phyloP scores from a whole-genome alignment of 2,113 vertebrate species.

The Hippocampus guttulatus region DNA sequence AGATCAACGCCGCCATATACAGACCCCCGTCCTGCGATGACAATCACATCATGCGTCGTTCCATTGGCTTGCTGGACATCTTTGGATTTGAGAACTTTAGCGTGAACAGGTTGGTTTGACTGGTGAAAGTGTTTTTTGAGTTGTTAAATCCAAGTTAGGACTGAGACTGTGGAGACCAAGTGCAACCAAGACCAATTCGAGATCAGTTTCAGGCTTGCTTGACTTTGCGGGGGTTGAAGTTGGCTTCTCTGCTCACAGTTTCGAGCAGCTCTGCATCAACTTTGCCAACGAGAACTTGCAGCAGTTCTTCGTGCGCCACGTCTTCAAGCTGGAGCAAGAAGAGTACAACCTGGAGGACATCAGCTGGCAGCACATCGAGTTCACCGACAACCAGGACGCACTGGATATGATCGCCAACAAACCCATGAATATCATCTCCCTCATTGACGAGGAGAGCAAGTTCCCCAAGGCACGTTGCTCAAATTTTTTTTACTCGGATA shows the following conservation, averaged over 20 bases:
- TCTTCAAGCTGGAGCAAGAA: constrained; percentile 98
- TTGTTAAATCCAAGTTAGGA: background rate
- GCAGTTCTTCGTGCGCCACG: constrained; percentile 95
- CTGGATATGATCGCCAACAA: constrained; percentile 98
- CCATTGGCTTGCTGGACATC: constrained; percentile 93
- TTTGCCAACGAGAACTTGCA: constrained; percentile 98
- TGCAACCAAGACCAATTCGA: background rate
- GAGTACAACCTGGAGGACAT: constrained; percentile 99
- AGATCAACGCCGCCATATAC: constrained; percentile 95
- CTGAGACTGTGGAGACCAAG: background rate
- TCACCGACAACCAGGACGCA: constrained; percentile 97
- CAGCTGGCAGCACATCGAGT: constrained; percentile 97
- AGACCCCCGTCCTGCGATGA: constrained; percentile 81
- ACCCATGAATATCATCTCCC: constrained; percentile 98
- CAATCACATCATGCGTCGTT: constrained; percentile 75
- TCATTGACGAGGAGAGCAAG: constrained; percentile 98
- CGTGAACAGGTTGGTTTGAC: constrained; percentile 83
- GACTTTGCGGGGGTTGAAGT: background rate
- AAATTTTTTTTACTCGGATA: no score
- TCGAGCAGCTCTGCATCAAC: constrained; percentile 98
- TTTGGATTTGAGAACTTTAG: constrained; percentile 98
- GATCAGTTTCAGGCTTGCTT: background rate
- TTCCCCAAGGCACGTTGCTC: constrained; percentile 85
- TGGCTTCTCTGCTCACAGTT: constrained; percentile 65
- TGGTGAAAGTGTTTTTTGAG: no score